Evolutionary conservation across 2,797 vertebrate genomes (phyloP).

Genomic region (Vultur gryphus): DNA sequence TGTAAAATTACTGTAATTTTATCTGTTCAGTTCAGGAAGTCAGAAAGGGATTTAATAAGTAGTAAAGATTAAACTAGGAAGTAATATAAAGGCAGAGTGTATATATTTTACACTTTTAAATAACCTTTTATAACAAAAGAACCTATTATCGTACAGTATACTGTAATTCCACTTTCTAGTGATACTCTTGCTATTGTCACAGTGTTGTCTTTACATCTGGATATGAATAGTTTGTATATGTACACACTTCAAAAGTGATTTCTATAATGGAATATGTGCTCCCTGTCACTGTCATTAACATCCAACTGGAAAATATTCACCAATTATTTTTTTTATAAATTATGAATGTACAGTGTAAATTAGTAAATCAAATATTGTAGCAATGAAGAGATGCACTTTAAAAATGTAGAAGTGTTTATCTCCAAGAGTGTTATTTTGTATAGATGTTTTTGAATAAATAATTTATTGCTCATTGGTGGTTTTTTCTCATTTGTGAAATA

Average conservation of each 20-base stretch:
- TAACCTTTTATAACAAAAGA: constrained; percentile 52
- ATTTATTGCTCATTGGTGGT: neutral
- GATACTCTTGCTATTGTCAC: constrained; percentile 46
- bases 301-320: neutral
- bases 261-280: constrained; percentile 37
- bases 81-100: constrained; percentile 20
- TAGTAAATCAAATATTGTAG: constrained; percentile 52
- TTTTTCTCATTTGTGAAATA: constrained; percentile 26
- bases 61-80: neutral
- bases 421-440: constrained; percentile 65
- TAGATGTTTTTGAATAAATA: constrained; percentile 67
- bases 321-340: constrained; percentile 53
- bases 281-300: neutral
- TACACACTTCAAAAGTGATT: constrained; percentile 19
- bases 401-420: constrained; percentile 56
- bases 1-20: constrained; percentile 34
- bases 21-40: constrained; percentile 6
- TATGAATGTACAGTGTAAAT: constrained; percentile 65
- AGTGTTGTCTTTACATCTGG: constrained; percentile 43
- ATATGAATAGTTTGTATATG: constrained; percentile 30
- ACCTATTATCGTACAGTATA: neutral
- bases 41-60: neutral
- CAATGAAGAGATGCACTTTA: constrained; percentile 56
- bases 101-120: constrained; percentile 63
- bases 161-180: constrained; percentile 45